phyloP scores from a whole-genome alignment of 2,888 invertebrate genomes.

The Tipula lateralis region DNA sequence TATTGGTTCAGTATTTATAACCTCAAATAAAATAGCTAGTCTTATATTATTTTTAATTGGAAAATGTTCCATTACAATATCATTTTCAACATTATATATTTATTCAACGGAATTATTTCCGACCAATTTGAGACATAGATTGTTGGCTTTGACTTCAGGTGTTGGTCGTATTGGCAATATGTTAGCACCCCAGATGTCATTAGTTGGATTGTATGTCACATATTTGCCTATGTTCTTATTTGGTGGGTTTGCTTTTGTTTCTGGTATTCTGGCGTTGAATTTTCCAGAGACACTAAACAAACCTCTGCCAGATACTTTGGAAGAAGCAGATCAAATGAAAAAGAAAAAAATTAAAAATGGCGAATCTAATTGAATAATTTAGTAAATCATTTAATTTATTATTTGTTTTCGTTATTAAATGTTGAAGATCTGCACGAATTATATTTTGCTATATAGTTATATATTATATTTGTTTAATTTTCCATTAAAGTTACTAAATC shows the following conservation, averaged over 20 bases:
- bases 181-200: constrained; percentile 64
- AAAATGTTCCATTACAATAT: constrained; percentile 61
- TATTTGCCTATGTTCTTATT: constrained; percentile 53
- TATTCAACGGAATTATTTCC: constrained; percentile 69
- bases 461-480: no score
- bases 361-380: not conserved
- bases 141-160: constrained; percentile 64
- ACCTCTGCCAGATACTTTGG: constrained; percentile 54
- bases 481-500: no score
- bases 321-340: constrained; percentile 51
- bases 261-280: constrained; percentile 52
- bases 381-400: not conserved
- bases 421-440: no score
- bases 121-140: constrained; percentile 60
- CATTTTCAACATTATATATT: constrained; percentile 63
- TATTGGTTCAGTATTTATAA: constrained; percentile 40
- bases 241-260: constrained; percentile 51
- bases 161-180: constrained; percentile 66
- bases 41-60: constrained; percentile 54
- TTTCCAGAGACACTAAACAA: constrained; percentile 56
- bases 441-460: no score
- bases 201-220: constrained; percentile 44
- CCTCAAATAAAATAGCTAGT: constrained; percentile 37
- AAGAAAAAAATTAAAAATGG: not conserved
- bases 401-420: no score